Percentiles rank a stretch among this genome's conserved stretches.
Evolutionary conservation across 1,140 invertebrate species (phyloP).

Genomic region (Drosophila burlai): DNA sequence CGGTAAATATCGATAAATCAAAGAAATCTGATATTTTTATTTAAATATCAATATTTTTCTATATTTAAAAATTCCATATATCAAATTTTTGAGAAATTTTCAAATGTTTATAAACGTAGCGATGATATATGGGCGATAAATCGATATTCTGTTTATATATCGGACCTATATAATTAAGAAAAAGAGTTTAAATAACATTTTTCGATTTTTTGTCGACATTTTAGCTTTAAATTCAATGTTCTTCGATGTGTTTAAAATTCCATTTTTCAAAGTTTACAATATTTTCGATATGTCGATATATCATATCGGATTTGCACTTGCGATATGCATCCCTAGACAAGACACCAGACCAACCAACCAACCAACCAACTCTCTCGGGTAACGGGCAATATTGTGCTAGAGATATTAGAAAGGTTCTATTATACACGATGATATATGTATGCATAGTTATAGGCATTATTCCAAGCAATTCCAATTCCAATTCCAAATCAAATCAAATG

Average conservation of each 20-base stretch:
- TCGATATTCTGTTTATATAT: too few relatives aligned
- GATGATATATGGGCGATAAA: too few relatives aligned
- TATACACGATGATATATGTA: slow-evolving; percentile 48
- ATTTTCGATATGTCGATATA: slow-evolving; percentile 1
- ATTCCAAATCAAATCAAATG: slow-evolving; percentile 29
- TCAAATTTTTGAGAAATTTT: background rate
- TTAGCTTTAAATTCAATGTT: background rate
- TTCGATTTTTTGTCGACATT: background rate
- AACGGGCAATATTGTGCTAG: slow-evolving; percentile 48
- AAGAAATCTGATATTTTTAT: background rate
- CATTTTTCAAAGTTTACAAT: background rate
- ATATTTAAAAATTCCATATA: background rate
- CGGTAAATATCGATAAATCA: background rate
- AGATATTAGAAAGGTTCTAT: slow-evolving; percentile 33
- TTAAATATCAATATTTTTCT: background rate
- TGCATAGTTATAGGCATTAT: slow-evolving; percentile 32
- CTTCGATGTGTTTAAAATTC: background rate
- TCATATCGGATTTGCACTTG: background rate
- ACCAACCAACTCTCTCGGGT: slow-evolving; percentile 35
- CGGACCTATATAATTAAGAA: too few relatives aligned
- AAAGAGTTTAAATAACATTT: background rate
- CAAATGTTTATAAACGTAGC: too few relatives aligned
- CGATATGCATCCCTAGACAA: slow-evolving; percentile 6
- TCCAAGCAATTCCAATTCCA: slow-evolving; percentile 26
- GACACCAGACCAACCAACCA: slow-evolving; percentile 13